Percentiles rank a stretch among this genome's conserved stretches.
These are phyloP conservation scores for Standfussiana lucernea DNA, from an alignment of 2,888 invertebrate genomes.

Conservation along the genomic window DNA sequence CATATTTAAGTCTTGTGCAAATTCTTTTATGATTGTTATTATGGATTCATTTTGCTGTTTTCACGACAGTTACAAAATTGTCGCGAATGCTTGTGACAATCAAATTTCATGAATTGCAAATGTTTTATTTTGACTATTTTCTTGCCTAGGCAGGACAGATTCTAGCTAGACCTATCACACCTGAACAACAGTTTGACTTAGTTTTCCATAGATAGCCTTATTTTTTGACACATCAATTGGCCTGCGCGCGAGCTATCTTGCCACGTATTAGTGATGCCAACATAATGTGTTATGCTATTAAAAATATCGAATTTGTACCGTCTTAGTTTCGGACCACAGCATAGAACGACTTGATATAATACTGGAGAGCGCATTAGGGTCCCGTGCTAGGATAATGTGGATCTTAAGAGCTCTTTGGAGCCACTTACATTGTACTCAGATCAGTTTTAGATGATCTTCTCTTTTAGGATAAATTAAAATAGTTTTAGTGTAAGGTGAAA, in stretches of 20 bases:
- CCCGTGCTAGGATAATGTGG: slow-evolving; percentile 38
- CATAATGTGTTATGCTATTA: not conserved
- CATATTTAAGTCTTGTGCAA: not conserved
- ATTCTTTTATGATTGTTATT: too few species aligned
- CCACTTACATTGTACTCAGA: slow-evolving; percentile 33
- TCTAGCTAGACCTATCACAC: not conserved
- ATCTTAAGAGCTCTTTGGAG: slow-evolving; percentile 49
- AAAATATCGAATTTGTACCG: not conserved
- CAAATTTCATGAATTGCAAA: not conserved
- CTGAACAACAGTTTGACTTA: not conserved
- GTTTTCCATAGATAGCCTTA: too few species aligned
- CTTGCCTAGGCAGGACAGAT: not conserved
- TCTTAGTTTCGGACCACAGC: not conserved
- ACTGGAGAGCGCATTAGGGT: slow-evolving; percentile 41
- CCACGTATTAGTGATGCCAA: too few species aligned
- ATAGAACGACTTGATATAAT: slow-evolving; percentile 39
- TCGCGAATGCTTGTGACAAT: too few species aligned
- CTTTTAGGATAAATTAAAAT: slow-evolving; percentile 25
- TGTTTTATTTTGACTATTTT: not conserved
- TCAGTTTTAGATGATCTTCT: slow-evolving; percentile 8
- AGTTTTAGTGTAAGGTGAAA: slow-evolving; percentile 1
- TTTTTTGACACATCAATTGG: too few species aligned
- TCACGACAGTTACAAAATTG: too few species aligned
- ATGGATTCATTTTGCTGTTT: too few species aligned
- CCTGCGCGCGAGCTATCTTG: too few species aligned